Evolutionary conservation across 2,888 invertebrate genomes (phyloP), one percentile per base, ranked within the genome.

Genomic region (Epsilonema sp.): DNA sequence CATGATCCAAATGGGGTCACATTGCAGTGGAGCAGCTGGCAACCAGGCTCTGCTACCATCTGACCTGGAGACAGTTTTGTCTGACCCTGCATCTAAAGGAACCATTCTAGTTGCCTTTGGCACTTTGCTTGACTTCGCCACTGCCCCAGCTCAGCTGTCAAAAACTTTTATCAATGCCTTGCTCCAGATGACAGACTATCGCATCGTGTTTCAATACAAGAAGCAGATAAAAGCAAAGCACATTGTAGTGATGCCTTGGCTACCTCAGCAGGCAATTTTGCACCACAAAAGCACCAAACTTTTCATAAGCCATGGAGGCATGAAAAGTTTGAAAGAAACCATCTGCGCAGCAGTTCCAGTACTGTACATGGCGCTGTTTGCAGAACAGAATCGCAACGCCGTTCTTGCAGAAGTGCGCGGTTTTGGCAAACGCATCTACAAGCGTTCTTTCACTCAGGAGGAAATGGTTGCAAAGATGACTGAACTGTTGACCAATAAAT

Each of bases 311-410:
- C 44, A 44, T 26, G 44, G 26, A 5, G 44, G 44, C n/a, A n/a
- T 44, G 11, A 44, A 44, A 31, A 44, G 44, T 19, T 19, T 31
- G 26, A 8, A 8, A 24, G 44, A 44, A 44, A 13, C 44, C 36
- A 16, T 44, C 16, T 44, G 44, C 44, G 31, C 31, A 24, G 31
- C 16, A 21, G 26, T 44, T 24, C 44, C 44, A n/a, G 31, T 22
- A 11, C 4, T 44, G 8, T 24, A 16, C 8, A 36, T 44, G n/a
- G 25, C 44, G 26, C 8, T 44, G 5, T 44, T 44, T 26, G 44
- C 44, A 24, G 44, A 44, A 36, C 44, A 44, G 22, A n/a, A 26
- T 11, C 31, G 31, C 26, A 44, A 44, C 21, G 44, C 44, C 16
- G 13, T 11, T 11, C n/a, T 36, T 4, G 21, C 26, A 3, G 19